Conservation (phyloP, 1,140 invertebrate species). For the Hycleus phaleratus region DNA sequence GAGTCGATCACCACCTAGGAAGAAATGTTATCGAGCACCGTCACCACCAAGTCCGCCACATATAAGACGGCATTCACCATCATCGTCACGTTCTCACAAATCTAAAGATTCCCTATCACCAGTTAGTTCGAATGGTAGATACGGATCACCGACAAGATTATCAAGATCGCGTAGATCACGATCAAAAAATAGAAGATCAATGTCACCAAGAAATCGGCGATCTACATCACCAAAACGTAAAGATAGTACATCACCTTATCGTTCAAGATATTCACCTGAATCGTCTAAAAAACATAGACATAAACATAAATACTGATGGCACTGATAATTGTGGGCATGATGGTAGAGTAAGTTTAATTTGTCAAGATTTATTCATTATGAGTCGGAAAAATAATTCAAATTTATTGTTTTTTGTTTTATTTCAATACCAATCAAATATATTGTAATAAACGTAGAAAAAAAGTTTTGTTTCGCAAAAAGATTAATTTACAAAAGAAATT, state of each 20-base stretch:
- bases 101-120: slow-evolving; percentile 34
- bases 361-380: background rate
- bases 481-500: background rate
- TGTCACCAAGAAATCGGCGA: slow-evolving; percentile 21
- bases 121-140: slow-evolving; percentile 32
- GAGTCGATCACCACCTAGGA: slow-evolving; percentile 37
- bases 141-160: slow-evolving; percentile 28
- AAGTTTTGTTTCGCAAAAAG: background rate
- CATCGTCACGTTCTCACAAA: slow-evolving; percentile 31
- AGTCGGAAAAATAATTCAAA: background rate
- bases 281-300: slow-evolving; percentile 35
- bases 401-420: background rate
- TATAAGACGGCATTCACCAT: slow-evolving; percentile 33
- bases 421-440: background rate
- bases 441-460: background rate
- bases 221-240: slow-evolving; percentile 25
- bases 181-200: slow-evolving; percentile 13
- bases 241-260: slow-evolving; percentile 26
- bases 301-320: slow-evolving; percentile 36
- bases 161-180: slow-evolving; percentile 25
- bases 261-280: slow-evolving; percentile 34
- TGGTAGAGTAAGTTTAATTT: background rate
- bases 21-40: slow-evolving; percentile 28
- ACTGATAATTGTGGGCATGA: no score
- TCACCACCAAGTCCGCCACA: slow-evolving; percentile 35